Base-by-base conservation (phyloP, 2,888 invertebrate species). In the Diabrotica balteata region DNA sequence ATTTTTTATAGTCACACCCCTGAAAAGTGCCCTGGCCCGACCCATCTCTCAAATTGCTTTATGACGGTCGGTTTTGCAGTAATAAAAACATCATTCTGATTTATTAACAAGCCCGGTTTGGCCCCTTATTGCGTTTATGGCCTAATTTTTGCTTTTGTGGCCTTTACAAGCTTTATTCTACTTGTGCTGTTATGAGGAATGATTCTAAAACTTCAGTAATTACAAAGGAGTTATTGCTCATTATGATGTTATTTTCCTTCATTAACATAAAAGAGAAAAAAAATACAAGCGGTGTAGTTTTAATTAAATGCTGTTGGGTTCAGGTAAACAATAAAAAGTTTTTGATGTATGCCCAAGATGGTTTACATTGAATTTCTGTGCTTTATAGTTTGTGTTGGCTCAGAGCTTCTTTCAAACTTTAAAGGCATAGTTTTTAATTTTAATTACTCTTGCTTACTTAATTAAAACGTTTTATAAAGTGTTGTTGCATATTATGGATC, bases 1-100 rank as follows among this genome's bases (percentile, higher is more conserved):
- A 67, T 65, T 58, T 55, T 67, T 67, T 62, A 70, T 46, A 67
- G 70, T 70, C 50, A 59, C 64, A 70, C 70, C 70, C 65, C 52
- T 43, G 44, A 61, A 59, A 66, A 63, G 59, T 66, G 53, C 51
- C 57, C 53, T 53, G 52, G 9, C 32, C 71, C 72, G 55, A 60
- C 58, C 67, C 49, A 54, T 59, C 64, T 66, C 60, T 65, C 59
- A 69, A 75, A 75, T 75, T 70, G 73, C 70, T 77, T 77, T 77
- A 76, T 69, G 75, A 73, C 75, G 59, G 65, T 66, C 70, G 68
- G 73, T 70, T 70, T 71, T 70, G 69, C 69, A 66, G 75, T 76
- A 76, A 78, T 78, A 78, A 78, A 78, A 78, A 76, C 77, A 78
- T 78, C 78, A 76, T 74, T 76, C 69, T 77, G 78, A 78, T 77